Evolutionary conservation across 1,140 invertebrate genomes (phyloP), one percentile per base, ranked within the genome.

Genomic region (Anoplolepis gracilipes): DNA sequence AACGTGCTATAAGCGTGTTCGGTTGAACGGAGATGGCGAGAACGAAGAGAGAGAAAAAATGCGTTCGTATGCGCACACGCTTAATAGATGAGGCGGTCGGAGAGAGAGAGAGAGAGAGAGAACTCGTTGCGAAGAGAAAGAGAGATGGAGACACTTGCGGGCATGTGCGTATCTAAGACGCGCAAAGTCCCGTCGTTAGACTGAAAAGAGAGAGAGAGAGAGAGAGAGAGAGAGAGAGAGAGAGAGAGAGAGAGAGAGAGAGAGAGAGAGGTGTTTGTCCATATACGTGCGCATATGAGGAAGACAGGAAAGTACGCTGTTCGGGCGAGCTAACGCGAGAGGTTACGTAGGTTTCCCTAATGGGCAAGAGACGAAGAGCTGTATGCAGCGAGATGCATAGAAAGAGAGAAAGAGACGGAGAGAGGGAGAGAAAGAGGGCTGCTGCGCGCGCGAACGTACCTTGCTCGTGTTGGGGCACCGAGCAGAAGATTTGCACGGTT

Each of bases 401-500:
- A 36, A 36, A 10, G 33, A 62, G 4, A 62, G 57, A 30, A 13
- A 36, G 57, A 61, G 75, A 36, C 28, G 19, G 53, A 75, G 8
- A 42, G 33, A 22, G 69, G 0, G 62, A 33, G 62, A 55, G 42
- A 72, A 65, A 53, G 36, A 39, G 61, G 36, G 33, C 70, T 82
- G n/a, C 36, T 82, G 70, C n/a, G 67, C 36, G 42, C 64, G 76
- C 30, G 61, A 49, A 64, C 42, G 13, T 59, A 8, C 22, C 55
- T 49, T 55, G 62, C 28, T 25, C 42, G 79, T 82, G 62, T 85
- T 70, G 62, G 78, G 33, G 78, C 78, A 82, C 53, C 67, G 78
- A 82, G 78, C 53, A 82, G 67, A 82, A 82, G 78, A 82, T 82
- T 82, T 82, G 78, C 78, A 82, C 78, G 78, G 78, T 82, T 82